phyloP scores from a whole-genome alignment of 2,113 vertebrate species.

The Furnarius figulus region DNA sequence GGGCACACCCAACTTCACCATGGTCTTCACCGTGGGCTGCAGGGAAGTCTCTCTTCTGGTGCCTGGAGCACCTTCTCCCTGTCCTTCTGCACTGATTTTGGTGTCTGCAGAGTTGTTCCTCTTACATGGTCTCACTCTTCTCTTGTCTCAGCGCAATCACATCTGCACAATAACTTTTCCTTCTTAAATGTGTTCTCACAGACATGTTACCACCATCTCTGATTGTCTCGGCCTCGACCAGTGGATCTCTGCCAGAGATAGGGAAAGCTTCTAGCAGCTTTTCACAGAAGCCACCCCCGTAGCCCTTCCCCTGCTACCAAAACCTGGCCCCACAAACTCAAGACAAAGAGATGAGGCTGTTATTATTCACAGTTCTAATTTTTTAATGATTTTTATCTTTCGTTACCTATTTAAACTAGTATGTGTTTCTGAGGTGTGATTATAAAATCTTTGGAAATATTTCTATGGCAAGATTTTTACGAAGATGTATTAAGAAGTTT shows the following conservation, averaged over 20 bases:
- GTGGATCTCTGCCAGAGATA: neutral
- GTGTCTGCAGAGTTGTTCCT: neutral
- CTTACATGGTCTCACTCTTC: neutral
- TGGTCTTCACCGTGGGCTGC: neutral
- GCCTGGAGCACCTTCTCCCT: neutral
- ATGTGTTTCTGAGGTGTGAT: neutral
- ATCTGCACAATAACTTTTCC: neutral
- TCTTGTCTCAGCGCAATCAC: neutral
- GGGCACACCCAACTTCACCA: neutral
- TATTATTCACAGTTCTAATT: neutral
- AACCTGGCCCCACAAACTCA: neutral
- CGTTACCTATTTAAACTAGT: neutral
- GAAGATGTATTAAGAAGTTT: neutral
- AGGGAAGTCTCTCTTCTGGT: neutral
- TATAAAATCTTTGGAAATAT: neutral
- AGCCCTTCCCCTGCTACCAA: neutral
- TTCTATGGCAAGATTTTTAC: neutral
- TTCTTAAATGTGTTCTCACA: neutral
- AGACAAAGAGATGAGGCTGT: neutral
- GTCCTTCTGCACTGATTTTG: neutral
- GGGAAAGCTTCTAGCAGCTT: neutral
- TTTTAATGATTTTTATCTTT: neutral
- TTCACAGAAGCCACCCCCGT: neutral
- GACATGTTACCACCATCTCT: rapidly evolving
- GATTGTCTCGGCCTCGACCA: neutral